Evolutionary conservation across 2,888 invertebrate species (phyloP), one percentile per base, ranked within the genome.

Genomic region (Bombyx huttoni): DNA sequence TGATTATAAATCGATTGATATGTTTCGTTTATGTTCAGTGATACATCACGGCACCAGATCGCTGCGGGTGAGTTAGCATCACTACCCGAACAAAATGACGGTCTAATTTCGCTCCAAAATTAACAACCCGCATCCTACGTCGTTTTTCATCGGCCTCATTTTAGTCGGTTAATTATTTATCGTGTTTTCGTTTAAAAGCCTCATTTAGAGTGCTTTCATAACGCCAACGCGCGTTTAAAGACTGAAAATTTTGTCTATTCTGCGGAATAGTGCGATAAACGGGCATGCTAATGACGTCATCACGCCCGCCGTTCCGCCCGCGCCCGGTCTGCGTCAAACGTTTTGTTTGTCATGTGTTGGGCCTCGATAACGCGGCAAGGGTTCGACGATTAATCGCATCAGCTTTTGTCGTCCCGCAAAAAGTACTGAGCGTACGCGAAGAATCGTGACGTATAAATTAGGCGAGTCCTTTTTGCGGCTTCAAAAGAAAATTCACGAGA

Each of bases 211-310:
- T 71, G 77, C 75, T 71, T 78, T 84, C 81, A 86, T 87, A 82
- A 83, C 70, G 76, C 71, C 70, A 71, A 75, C 78, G 75, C 75
- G 77, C 73, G 75, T 70, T 85, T 78, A 88, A 86, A 82, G 84
- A 85, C 81, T 81, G 74, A 70, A 81, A 81, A 83, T 87, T 85
- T 81, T 75, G 88, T 82, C 85, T 82, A 85, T 81, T 84, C 81
- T 77, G 78, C 86, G 78, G 79, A 84, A 88, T 87, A 87, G 87
- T 87, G 82, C 73, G 84, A 82, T 85, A 84, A 40, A 78, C 79
- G 75, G 75, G 58, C 61, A 57, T 67, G 78, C 81, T 88, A 88
- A 88, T 87, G 87, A 88, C 76, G 73, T 73, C 76, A 73, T 75
- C 72, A 72, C 56, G 65, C 67, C 63, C 63, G 75, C 78, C 78